These are phyloP conservation scores for Perca schrenkii DNA, from an alignment of 2,113 vertebrate genomes.

Conservation along the genomic window DNA sequence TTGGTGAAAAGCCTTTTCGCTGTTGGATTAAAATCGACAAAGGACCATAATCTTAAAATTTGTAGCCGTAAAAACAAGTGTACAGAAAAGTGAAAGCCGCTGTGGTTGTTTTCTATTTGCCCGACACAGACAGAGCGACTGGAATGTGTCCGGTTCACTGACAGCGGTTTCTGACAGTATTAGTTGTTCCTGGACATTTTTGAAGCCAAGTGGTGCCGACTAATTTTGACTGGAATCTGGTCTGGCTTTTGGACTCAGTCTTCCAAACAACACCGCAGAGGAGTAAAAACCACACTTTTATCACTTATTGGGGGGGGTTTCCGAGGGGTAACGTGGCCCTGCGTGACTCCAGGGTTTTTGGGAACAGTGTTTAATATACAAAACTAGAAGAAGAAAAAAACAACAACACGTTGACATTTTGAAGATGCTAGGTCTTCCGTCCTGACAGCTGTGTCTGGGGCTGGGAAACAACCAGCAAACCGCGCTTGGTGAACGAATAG, in stretches of 20 bases:
- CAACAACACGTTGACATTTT: not conserved
- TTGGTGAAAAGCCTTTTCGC: too few species aligned
- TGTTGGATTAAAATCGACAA: too few species aligned
- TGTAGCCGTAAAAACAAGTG: too few species aligned
- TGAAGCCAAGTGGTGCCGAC: slow-evolving; percentile 31
- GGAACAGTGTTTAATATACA: not conserved
- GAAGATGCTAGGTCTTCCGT: not conserved
- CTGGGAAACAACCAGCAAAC: too few species aligned
- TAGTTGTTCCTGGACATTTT: slow-evolving; percentile 47
- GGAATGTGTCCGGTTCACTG: slow-evolving; percentile 21
- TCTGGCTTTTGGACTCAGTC: not conserved
- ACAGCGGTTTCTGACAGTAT: slow-evolving; percentile 24
- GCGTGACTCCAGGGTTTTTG: not conserved
- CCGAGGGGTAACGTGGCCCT: not conserved
- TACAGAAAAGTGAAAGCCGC: too few species aligned
- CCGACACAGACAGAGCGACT: not conserved
- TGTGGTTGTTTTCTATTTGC: too few species aligned
- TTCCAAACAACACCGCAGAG: not conserved
- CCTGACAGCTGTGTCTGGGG: not conserved
- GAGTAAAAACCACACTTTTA: not conserved
- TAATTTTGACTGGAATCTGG: slow-evolving; percentile 31
- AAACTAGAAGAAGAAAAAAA: not conserved
- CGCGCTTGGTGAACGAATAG: too few species aligned
- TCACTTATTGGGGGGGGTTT: not conserved
- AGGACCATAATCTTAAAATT: too few species aligned